Percentiles rank a stretch among this genome's conserved stretches.
Evolutionary conservation across 2,797 vertebrate genomes (phyloP).

Genomic region (Liparis tanakae): DNA sequence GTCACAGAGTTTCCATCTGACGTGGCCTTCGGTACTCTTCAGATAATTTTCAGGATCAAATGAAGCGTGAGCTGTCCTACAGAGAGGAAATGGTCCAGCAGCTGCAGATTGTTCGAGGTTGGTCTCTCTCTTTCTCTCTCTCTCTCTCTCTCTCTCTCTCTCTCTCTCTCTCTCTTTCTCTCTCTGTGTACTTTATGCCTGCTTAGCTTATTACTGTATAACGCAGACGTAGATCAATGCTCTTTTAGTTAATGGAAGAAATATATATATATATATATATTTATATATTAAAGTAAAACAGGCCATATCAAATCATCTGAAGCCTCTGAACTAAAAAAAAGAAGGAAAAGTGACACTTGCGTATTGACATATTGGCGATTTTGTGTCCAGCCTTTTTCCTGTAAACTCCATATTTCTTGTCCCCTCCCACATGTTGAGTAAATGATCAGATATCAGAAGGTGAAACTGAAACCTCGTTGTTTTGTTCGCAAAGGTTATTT

Average conservation of each 20-base stretch:
- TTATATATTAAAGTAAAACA: slow-evolving; percentile 5
- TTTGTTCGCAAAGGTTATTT: slow-evolving; percentile 78
- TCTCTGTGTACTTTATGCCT: slow-evolving; percentile 41
- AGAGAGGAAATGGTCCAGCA: slow-evolving; percentile 99
- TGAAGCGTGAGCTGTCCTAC: slow-evolving; percentile 98
- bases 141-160: slow-evolving; percentile 5
- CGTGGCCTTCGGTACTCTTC: slow-evolving; percentile 71
- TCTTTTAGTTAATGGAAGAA: slow-evolving; percentile 49
- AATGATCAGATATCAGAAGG: slow-evolving; percentile 56
- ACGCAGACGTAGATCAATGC: slow-evolving; percentile 61
- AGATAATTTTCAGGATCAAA: slow-evolving; percentile 99
- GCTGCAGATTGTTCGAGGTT: slow-evolving; percentile 98
- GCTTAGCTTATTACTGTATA: slow-evolving; percentile 39
- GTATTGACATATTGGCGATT: slow-evolving; percentile 68
- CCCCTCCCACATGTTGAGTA: slow-evolving; percentile 34
- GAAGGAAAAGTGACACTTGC: slow-evolving; percentile 82
- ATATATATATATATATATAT: background rate
- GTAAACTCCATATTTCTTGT: slow-evolving; percentile 49
- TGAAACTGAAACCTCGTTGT: slow-evolving; percentile 68
- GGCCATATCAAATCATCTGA: slow-evolving; percentile 33
- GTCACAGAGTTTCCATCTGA: slow-evolving; percentile 58
- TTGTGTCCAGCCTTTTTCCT: slow-evolving; percentile 56
- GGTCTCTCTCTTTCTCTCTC: slow-evolving; percentile 51
- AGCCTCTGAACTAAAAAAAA: slow-evolving; percentile 9
- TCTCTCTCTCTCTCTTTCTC: no score